A percentile compares a stretch with the other conserved stretches of the same genome.
Conservation (phyloP, 2,113 vertebrate species). For the Vanacampus margaritifer region DNA sequence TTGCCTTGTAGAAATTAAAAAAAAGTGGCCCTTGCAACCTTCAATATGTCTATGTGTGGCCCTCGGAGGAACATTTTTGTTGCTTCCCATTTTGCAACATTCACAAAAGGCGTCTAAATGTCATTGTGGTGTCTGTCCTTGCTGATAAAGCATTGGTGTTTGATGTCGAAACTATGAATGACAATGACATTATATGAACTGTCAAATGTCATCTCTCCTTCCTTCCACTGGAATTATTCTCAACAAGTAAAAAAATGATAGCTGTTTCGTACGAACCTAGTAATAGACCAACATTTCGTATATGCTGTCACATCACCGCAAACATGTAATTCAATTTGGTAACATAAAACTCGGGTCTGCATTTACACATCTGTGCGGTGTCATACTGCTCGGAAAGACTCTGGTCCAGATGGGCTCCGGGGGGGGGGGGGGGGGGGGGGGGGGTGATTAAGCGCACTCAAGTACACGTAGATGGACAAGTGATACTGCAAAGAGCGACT, state of each 20-base stretch:
- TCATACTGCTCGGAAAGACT: slow-evolving; percentile 36
- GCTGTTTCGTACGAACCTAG: too few species aligned
- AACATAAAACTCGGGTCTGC: not conserved
- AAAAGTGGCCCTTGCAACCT: too few species aligned
- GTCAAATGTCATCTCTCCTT: not conserved
- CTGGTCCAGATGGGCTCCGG: slow-evolving; percentile 43
- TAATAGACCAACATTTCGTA: not conserved
- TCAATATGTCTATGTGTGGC: too few species aligned
- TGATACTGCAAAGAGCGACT: slow-evolving; percentile 53
- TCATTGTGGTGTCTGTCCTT: not conserved
- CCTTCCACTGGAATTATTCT: not conserved
- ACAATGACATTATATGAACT: not conserved
- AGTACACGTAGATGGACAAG: slow-evolving; percentile 50
- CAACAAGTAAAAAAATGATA: not conserved
- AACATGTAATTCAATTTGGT: not conserved
- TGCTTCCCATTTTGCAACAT: too few species aligned
- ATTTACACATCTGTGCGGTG: slow-evolving; percentile 9
- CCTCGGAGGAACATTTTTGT: too few species aligned
- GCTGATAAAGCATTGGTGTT: not conserved
- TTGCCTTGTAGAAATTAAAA: too few species aligned
- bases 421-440: slow-evolving; percentile 48
- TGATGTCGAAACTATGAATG: not conserved
- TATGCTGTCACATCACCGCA: not conserved
- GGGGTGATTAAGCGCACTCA: slow-evolving; percentile 52
- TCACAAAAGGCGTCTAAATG: not conserved